Base-by-base conservation (phyloP, 2,113 vertebrate genomes). In the Sinocyclocheilus grahami region DNA sequence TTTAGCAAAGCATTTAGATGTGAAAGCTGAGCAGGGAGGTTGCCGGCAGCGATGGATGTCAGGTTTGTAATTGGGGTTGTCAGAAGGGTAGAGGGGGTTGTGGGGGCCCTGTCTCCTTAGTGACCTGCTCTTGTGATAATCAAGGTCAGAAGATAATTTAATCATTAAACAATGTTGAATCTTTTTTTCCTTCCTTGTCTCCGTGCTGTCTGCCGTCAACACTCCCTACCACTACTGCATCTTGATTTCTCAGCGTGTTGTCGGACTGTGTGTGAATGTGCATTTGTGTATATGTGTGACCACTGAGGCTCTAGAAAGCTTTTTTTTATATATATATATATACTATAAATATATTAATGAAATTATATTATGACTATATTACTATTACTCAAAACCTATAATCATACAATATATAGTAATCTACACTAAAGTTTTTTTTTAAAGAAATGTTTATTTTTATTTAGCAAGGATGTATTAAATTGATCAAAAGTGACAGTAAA, bases 141-240 rank as follows among this genome's bases (percentile, higher is more conserved):
- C 93, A 93, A 94, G 93, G 93, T 95, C 93, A 93, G 90, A 91
- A 92, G 94, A 94, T 95, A 93, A 95, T 95, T 95, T 94, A 94
- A 95, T 95, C 93, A 94, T 94, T 94, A 94, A 93, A 93, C 91
- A 92, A 92, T 91, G 91, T 88, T 91, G 87, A 88, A 86, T 87
- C 85, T 86, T 87, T 90, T 87, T 78, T 80, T 33, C 72, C 85
- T 81, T 72, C 79, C 18, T 80, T 87, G 27, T 86, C 71, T 88
- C 18, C 24, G 9, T 78, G 42, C 30, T 86, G 13, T 58, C 22
- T 2, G 42, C 42, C 53, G 27, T 51, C 72, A 82, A 60, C 78
- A 84, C 87, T 80, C 78, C 76, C 85, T 88, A 91, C 84, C 88
- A 78, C 90, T 90, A 12, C 58, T 55, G 27, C 48, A 27, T 13